Evolutionary conservation across 2,113 vertebrate genomes (phyloP).

Genomic region (Oxyura jamaicensis): DNA sequence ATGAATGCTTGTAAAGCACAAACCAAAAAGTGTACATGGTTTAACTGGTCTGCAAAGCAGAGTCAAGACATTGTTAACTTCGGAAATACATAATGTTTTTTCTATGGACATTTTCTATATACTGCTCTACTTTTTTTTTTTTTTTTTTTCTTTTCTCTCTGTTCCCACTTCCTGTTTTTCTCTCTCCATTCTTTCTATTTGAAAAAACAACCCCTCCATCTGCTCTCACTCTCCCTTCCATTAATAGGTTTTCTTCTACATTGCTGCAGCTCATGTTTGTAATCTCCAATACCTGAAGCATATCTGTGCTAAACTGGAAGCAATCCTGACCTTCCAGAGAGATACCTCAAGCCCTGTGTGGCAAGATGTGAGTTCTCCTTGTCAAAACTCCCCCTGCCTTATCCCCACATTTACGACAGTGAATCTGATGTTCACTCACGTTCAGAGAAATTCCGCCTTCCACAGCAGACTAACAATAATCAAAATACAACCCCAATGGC

Average conservation of each 20-base stretch:
- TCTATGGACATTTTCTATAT: not conserved
- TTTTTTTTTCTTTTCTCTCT: not conserved
- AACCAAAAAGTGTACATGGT: not conserved
- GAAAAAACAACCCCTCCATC: not conserved
- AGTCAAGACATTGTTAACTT: not conserved
- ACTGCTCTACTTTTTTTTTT: not conserved
- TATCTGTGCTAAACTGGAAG: not conserved
- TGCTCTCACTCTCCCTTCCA: not conserved
- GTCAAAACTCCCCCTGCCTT: not conserved
- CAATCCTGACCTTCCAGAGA: not conserved
- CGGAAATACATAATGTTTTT: not conserved
- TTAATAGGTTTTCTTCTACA: not conserved
- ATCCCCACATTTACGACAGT: constrained; percentile 17
- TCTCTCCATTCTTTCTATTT: not conserved
- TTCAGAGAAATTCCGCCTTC: not conserved
- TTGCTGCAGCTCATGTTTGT: not conserved
- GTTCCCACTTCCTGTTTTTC: not conserved
- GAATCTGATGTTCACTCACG: constrained; percentile 32
- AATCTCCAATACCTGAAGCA: not conserved
- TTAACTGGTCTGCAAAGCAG: not conserved
- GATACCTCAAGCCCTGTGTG: not conserved
- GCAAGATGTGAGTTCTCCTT: not conserved
- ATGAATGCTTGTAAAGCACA: not conserved
- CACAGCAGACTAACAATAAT: constrained; percentile 41
- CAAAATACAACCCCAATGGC: not conserved